Evolutionary conservation across 2,113 vertebrate species (phyloP), one percentile per base, ranked within the genome.

Genomic region (Astatotilapia flaviijosephi): DNA sequence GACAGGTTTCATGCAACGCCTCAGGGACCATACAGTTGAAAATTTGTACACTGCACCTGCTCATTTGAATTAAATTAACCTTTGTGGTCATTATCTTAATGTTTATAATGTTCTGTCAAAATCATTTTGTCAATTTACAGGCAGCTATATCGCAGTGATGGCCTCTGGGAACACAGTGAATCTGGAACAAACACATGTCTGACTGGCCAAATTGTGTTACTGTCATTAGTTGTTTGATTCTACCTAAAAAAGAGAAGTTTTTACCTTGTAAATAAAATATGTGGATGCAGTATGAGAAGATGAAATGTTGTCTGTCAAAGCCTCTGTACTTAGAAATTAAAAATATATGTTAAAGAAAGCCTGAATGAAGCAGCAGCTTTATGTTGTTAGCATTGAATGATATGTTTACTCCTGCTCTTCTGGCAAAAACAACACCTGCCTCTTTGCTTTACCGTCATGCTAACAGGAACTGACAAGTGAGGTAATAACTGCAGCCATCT

Each of bases 351-450:
- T 79, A 60, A 40, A 80, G 49, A 73, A 80, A 65, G 31, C 31
- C 17, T n/a, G 17, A 82, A 60, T 33, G 33, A 45, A 35, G 80
- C n/a, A 21, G 77, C 65, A 21, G 77, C 65, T 33, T 54, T 15
- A 84, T 9, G 14, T 84, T 56, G 77, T 65, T 60, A 88, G 5
- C 40, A 14, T n/a, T 45, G 83, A 94, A 83, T 88, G 83, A 90
- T 93, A 89, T 90, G 91, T 95, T 95, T 94, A 89, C 83, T 79
- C 40, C 35, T 86, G 60, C 19, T 55, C 81, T 83, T 51, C 84
- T 53, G 86, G 84, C 79, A 90, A 86, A 86, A 92, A 93, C 92
- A 93, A 86, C 94, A 96, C 94, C 94, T 95, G 94, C 86, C 88
- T 93, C 88, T 88, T 88, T 88, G 70, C 82, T 89, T 51, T 31